Conservation (phyloP, 2,888 invertebrate species). For the Craniophora ligustri region DNA sequence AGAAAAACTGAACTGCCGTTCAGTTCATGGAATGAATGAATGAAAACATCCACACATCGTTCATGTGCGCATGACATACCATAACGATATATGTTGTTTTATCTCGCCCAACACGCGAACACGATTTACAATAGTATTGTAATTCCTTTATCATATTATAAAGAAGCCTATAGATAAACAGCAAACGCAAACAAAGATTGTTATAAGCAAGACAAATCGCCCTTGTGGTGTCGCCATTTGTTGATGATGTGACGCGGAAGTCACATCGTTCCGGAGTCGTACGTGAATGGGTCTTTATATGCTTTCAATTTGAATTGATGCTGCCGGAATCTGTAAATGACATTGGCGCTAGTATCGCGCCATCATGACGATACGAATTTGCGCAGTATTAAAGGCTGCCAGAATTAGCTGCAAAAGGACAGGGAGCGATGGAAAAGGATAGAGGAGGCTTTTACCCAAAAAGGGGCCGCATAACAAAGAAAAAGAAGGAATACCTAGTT, state of each 20-base stretch:
- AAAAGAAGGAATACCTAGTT: too few species aligned
- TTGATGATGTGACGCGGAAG: constrained; percentile 42
- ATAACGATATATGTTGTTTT: background rate
- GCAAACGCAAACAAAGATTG: constrained; percentile 38
- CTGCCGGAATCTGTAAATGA: constrained; percentile 20
- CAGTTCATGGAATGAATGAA: too few species aligned
- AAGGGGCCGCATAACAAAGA: too few species aligned
- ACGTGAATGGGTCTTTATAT: constrained; percentile 53
- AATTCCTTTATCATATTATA: constrained; percentile 17
- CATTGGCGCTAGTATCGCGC: constrained; percentile 35
- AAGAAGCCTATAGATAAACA: constrained; percentile 14
- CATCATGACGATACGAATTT: too few species aligned
- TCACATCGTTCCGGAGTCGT: constrained; percentile 32
- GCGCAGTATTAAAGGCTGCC: too few species aligned
- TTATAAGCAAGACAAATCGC: constrained; percentile 28
- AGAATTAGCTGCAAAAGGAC: too few species aligned
- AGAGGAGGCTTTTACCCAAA: too few species aligned
- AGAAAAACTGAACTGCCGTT: too few species aligned
- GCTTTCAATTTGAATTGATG: constrained; percentile 31
- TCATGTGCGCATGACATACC: background rate
- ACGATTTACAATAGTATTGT: constrained; percentile 18
- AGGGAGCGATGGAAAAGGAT: too few species aligned
- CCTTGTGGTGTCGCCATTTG: constrained; percentile 37
- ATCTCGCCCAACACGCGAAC: background rate
- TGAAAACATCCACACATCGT: too few species aligned